Base-by-base conservation (phyloP, 2,888 invertebrate genomes). In the Spicauda simplicius region DNA sequence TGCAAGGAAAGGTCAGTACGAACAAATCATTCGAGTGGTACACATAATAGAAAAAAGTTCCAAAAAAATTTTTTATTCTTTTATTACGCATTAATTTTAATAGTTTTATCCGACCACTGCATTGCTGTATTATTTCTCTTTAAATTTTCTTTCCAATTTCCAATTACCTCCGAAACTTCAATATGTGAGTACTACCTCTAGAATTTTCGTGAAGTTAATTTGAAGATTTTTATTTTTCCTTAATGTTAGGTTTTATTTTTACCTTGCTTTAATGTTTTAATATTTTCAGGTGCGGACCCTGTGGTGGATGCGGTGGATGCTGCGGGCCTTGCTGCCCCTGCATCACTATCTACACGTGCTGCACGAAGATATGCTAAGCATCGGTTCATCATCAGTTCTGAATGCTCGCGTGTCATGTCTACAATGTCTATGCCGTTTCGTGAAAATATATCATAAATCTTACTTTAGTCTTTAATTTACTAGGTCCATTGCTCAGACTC, bases 341-440 rank as follows among this genome's bases (percentile, higher is more conserved):
- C 72, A 90, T 91, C 69, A 91, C 90, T 0, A 90, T 91, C 72
- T 88, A 90, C 80, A 90, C 90, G 45, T 90, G 90, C 76, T 91
- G 90, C 78, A 91, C 90, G 63, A 91, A 91, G 89, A 91, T 90
- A 72, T 91, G 91, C 77, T 91, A 78, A 70, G 55, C 50, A 12
- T 37, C 61, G 57, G 67, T 45, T 37, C 14, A 18, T 48, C 10
- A 37, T 37, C 50, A 58, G 60, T 30, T 19, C 25, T 25, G 55
- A 60, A 66, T 67, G 60, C 63, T 69, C 45, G 55, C 57, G 62
- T 58, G 67, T 67, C 68, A 68, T 70, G 69, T 72, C 66, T 61
- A 68, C 64, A 69, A 71, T 72, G 69, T 72, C 59, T 64, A 69
- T 65, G 62, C 70, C 53, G 71, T 73, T 67, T 68, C 70, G 72